phyloP scores from a whole-genome alignment of 2,797 vertebrate species.

The Coreius guichenoti region DNA sequence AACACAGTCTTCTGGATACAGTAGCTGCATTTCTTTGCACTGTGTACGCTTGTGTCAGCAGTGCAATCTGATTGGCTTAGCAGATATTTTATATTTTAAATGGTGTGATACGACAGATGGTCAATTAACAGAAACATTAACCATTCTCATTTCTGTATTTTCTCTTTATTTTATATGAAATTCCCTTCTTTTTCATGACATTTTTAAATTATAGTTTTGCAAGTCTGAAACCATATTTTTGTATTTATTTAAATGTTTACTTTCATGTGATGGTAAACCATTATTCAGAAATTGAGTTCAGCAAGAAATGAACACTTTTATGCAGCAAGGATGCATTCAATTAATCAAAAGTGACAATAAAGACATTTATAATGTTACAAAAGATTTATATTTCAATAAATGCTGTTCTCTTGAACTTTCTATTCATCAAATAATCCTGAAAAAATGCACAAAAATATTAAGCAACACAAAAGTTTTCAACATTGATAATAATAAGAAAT shows the following conservation, averaged over 20 bases:
- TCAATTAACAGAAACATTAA: not conserved
- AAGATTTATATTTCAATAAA: not conserved
- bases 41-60: conserved; percentile 53
- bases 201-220: no score
- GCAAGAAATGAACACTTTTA: not conserved
- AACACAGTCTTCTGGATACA: conserved; percentile 3
- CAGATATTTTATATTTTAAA: not conserved
- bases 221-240: not conserved
- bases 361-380: not conserved
- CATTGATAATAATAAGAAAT: not conserved
- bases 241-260: not conserved
- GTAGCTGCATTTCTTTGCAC: conserved; percentile 55
- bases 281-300: not conserved
- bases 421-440: not conserved
- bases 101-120: conserved; percentile 33
- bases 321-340: not conserved
- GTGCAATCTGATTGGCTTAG: conserved; percentile 44
- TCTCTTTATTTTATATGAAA: not conserved
- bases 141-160: not conserved
- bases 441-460: not conserved
- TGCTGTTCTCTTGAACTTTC: not conserved
- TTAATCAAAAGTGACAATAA: not conserved
- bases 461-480: not conserved
- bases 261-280: not conserved
- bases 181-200: no score